Base-by-base conservation (phyloP, 2,797 vertebrate species). In the Intellagama lesueurii region DNA sequence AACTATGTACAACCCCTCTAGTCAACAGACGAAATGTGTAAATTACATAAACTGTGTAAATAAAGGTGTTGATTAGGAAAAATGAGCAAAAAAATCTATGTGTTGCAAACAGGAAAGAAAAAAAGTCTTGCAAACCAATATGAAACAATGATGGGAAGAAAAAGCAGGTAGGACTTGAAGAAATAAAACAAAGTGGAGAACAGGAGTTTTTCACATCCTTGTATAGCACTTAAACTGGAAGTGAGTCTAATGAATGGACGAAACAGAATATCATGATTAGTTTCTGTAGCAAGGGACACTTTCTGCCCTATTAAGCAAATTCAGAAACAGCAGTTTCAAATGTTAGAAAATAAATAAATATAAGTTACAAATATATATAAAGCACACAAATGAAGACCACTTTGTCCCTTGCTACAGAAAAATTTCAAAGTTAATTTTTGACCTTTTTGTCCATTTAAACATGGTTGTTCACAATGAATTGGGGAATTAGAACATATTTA, bases 361-460 rank as follows among this genome's bases (percentile, higher is more conserved):
- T 92, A 77, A 94, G 89, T 72, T 17, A 52, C 9, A 84, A 94
- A 94, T 94, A 81, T 92, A 94, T 92, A 93, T 90, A 76, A 85
- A 89, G 92, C 91, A 92, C 91, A 92, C 87, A 90, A 80, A 90
- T 93, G 94, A 90, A 93, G 94, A 93, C 80, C 87, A 93, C 91
- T 90, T 92, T 93, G 93, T 91, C 88, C 93, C 91, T 94, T 94
- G 94, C 93, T 66, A 90, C 89, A 84, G 83, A 90, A 92, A 91
- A 87, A 91, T 75, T 90, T 87, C 87, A 91, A 91, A 78, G 87
- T 14, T 78, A 0, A 80, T 92, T 92, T 26, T 56, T 14, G 32
- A 22, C 28, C 19, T 73, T 35, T 86, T 56, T 56, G 52, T 11
- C 28, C 16, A 47, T 68, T 40, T 49, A 78, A n/a, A n/a, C 11